phyloP scores from a whole-genome alignment of 2,888 invertebrate species.

The Eupithecia vulgata region DNA sequence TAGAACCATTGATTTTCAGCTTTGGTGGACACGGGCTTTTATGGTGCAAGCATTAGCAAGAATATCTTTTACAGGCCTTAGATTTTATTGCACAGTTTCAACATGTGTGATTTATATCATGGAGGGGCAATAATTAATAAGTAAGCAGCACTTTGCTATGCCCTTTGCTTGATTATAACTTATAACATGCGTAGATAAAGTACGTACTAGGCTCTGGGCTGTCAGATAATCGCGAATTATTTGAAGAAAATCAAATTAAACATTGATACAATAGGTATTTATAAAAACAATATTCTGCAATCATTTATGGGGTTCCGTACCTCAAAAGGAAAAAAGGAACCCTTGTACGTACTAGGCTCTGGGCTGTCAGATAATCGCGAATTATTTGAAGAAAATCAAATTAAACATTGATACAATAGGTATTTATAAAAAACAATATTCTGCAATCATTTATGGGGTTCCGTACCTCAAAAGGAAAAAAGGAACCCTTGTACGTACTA shows the following conservation, averaged over 20 bases:
- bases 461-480: too few relatives aligned
- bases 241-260: not conserved
- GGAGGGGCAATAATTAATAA: conserved; percentile 29
- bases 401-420: not conserved
- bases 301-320: too few relatives aligned
- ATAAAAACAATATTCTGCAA: too few relatives aligned
- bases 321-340: too few relatives aligned
- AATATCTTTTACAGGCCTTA: conserved; percentile 23
- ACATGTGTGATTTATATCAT: conserved; percentile 34
- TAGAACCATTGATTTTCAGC: not conserved
- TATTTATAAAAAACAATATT: too few relatives aligned
- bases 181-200: not conserved
- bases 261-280: not conserved
- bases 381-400: not conserved
- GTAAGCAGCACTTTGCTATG: conserved; percentile 5
- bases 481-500: not conserved
- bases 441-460: too few relatives aligned
- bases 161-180: conserved; percentile 13
- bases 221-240: not conserved
- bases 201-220: not conserved
- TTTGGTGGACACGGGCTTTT: not conserved
- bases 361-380: not conserved
- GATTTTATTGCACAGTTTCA: conserved; percentile 28
- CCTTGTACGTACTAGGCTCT: not conserved
- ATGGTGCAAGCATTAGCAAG: conserved; percentile 17